These are phyloP conservation scores for Drosophila planitibia DNA, from an alignment of 2,888 invertebrate genomes.

Conservation along the genomic window DNA sequence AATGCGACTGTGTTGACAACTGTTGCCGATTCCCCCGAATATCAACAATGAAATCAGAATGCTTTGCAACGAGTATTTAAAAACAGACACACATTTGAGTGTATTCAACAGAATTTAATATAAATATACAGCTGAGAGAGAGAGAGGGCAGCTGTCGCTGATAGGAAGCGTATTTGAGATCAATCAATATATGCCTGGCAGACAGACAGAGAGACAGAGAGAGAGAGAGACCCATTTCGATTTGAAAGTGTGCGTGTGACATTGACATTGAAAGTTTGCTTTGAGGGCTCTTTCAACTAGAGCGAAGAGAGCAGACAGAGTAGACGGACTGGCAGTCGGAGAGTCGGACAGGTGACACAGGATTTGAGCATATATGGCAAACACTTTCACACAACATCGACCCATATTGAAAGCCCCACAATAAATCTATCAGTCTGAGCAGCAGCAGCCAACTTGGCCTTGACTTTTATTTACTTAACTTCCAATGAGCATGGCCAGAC, in stretches of 20 bases:
- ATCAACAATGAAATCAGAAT: slow-evolving; percentile 59
- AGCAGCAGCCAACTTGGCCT: slow-evolving; percentile 55
- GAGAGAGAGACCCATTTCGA: neutral
- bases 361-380: slow-evolving; percentile 5
- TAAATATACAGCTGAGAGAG: neutral
- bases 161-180: slow-evolving; percentile 27
- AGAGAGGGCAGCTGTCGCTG: slow-evolving; percentile 8
- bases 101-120: slow-evolving; percentile 11
- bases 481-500: slow-evolving; percentile 63
- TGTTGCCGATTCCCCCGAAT: slow-evolving; percentile 45
- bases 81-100: slow-evolving; percentile 2
- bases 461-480: slow-evolving; percentile 72
- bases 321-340: neutral
- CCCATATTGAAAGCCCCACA: slow-evolving; percentile 39
- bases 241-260: slow-evolving; percentile 35
- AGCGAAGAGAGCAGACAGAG: neutral
- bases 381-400: slow-evolving; percentile 46
- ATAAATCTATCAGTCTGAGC: slow-evolving; percentile 55
- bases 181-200: slow-evolving; percentile 28
- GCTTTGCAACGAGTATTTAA: slow-evolving; percentile 10
- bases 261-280: slow-evolving; percentile 64
- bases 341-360: slow-evolving; percentile 24
- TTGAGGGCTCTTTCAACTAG: slow-evolving; percentile 3
- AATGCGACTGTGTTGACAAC: slow-evolving; percentile 40
- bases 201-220: neutral